Base-by-base conservation (phyloP, 2,888 invertebrate species). In the Macaria liturata region DNA sequence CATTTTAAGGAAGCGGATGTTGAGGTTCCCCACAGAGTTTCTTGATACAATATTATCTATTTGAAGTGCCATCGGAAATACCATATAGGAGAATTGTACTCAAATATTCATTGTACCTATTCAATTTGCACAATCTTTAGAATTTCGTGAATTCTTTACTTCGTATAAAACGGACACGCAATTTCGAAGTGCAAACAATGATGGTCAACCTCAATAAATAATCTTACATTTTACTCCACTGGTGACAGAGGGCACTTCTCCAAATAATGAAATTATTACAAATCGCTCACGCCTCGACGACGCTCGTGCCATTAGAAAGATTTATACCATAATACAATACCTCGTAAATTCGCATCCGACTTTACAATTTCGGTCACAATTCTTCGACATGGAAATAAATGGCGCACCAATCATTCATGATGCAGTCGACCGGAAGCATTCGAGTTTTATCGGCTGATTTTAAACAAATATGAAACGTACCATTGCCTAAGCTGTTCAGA, bases 381-480 rank as follows among this genome's bases (percentile, higher is more conserved):
- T 83, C 81, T 73, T 66, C 73, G 77, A 75, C 79, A 84, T 78
- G 81, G 85, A 86, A 87, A 87, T 88, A 87, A 89, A 90, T 87
- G 84, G 86, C 80, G 74, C 75, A 81, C 81, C 88, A 85, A 91
- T 90, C 85, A 88, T 87, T 81, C 73, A 81, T 71, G 75, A 76
- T 69, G 81, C 85, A 80, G 61, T 83, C 81, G 79, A 82, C 90
- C 91, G 91, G 91, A 91, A 91, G 86, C 80, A 81, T 83, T 86
- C 75, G 74, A 87, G 84, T 82, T 83, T 87, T 86, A 85, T 83
- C 81, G 82, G 71, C 78, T 76, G 82, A 81, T 84, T 88, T 88
- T 85, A 86, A 86, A 88, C 87, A 89, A 88, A 88, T 88, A 86
- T 80, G 80, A 74, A 84, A 83, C 78, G 77, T 78, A 81, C 75